A percentile compares a stretch with the other conserved stretches of the same genome.
phyloP scores from a whole-genome alignment of 2,888 invertebrate species.

The Lepidocyrtoides sp. region DNA sequence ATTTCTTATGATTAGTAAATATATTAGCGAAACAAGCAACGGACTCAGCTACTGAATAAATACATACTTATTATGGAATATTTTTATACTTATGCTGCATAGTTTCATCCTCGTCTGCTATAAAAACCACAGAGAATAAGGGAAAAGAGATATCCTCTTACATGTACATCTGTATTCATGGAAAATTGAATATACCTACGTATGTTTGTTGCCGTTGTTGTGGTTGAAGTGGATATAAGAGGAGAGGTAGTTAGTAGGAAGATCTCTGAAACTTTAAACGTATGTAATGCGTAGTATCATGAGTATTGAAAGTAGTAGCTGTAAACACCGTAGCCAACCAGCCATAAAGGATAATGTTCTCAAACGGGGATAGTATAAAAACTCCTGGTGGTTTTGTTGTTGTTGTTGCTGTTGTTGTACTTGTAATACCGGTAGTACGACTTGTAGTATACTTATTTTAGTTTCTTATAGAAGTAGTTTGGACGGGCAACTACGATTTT shows the following conservation, averaged over 20 bases:
- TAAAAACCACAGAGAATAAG: conserved; percentile 14
- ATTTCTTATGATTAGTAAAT: not conserved
- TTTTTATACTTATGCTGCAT: not conserved
- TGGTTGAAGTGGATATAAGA: not conserved
- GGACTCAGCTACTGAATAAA: not conserved
- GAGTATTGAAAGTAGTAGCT: conserved; percentile 60
- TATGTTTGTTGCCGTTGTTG: not conserved
- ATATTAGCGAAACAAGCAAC: conserved; percentile 1
- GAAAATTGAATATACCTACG: not conserved
- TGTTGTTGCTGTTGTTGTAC: conserved; percentile 20
- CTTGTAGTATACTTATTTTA: conserved; percentile 30
- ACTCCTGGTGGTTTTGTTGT: conserved; percentile 70
- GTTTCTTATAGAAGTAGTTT: not conserved
- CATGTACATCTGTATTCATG: not conserved
- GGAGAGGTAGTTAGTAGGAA: not conserved
- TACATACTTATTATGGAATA: not conserved
- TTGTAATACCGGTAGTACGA: conserved; percentile 1
- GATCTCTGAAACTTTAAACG: not conserved
- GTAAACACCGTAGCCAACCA: conserved; percentile 77
- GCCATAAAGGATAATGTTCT: conserved; percentile 79
- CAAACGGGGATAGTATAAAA: conserved; percentile 37
- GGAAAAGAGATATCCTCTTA: not conserved
- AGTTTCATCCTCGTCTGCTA: not conserved
- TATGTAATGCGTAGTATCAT: conserved; percentile 16
- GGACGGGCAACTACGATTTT: not conserved